Evolutionary conservation across 2,888 invertebrate genomes (phyloP).

Genomic region (Chironomus riparius): DNA sequence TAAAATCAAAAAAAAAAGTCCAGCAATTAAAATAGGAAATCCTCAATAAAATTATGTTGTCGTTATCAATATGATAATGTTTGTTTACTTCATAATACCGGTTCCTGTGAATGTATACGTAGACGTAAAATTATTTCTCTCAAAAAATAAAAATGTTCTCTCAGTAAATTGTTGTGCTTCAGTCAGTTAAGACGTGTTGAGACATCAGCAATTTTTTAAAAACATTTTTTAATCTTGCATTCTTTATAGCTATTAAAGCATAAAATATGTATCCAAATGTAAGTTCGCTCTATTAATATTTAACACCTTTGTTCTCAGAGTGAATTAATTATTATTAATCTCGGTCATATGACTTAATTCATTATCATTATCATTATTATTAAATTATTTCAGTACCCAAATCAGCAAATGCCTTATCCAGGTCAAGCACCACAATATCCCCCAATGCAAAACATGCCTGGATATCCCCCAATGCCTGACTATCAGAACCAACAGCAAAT

Average conservation of each 20-base stretch:
- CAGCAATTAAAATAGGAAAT: too few species aligned
- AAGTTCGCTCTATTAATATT: background rate
- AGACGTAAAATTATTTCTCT: too few species aligned
- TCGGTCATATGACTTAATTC: background rate
- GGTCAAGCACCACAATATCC: background rate
- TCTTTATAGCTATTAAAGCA: background rate
- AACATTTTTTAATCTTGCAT: background rate
- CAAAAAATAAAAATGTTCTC: too few species aligned
- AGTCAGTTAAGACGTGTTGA: too few species aligned
- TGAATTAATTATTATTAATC: background rate
- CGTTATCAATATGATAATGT: too few species aligned
- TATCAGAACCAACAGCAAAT: background rate
- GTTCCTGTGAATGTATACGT: too few species aligned
- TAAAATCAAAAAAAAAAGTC: too few species aligned
- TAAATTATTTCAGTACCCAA: too few species aligned
- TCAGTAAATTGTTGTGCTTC: too few species aligned
- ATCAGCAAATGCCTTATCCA: background rate
- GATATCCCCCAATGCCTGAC: background rate
- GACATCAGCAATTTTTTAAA: too few species aligned
- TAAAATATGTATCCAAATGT: slow-evolving; percentile 5
- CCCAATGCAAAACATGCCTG: background rate
- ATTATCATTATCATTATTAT: background rate
- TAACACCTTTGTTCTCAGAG: background rate
- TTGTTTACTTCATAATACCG: too few species aligned
- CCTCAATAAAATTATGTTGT: too few species aligned